Conservation (phyloP, 2,797 vertebrate species). For the Melopsittacus undulatus region DNA sequence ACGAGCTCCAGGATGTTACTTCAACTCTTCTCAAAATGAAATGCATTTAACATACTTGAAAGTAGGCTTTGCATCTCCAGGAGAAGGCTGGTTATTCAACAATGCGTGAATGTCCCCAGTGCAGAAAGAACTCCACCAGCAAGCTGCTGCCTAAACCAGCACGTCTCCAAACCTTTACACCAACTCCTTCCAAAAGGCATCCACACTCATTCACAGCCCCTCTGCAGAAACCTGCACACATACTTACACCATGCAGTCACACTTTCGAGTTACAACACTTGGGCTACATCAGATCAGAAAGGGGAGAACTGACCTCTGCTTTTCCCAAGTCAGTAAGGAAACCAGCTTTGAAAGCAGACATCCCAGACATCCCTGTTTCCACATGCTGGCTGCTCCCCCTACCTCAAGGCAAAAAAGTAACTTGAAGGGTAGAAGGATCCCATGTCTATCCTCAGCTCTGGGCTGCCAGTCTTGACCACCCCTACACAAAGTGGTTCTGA, state of each 20-base stretch:
- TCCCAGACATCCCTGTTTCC: background rate
- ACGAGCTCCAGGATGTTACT: background rate
- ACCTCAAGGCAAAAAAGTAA: background rate
- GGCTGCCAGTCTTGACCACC: background rate
- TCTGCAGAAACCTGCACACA: background rate
- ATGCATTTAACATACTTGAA: background rate
- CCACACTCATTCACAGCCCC: background rate
- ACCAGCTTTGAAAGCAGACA: background rate
- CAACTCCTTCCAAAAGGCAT: background rate
- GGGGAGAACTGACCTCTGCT: background rate
- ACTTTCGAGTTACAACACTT: background rate
- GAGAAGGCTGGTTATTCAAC: background rate
- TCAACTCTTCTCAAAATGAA: background rate
- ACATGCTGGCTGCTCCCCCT: background rate
- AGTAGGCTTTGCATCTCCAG: background rate
- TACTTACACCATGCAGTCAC: background rate
- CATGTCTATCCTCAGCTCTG: background rate
- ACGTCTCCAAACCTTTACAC: background rate
- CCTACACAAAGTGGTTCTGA: rapidly evolving
- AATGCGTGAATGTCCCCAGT: rapidly evolving
- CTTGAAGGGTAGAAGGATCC: background rate
- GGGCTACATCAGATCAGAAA: background rate
- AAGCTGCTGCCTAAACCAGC: background rate
- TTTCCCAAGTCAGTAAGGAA: background rate
- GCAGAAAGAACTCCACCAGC: background rate